phyloP scores from a whole-genome alignment of 2,113 vertebrate species.

The Canis aureus region DNA sequence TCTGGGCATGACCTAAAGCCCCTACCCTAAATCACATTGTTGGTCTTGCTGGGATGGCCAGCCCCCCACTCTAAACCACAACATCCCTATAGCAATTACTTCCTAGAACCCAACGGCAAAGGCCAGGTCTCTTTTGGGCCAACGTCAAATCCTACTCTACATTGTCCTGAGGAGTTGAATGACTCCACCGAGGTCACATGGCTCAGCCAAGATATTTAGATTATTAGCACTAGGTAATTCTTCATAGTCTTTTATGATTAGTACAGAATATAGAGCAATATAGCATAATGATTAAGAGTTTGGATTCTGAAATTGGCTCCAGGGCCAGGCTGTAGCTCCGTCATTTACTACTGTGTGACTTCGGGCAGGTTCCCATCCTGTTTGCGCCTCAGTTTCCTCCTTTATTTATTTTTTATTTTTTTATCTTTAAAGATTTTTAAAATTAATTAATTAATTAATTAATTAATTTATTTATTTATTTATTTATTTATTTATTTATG shows the following conservation, averaged over 20 bases:
- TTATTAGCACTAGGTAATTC: neutral
- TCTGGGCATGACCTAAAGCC: neutral
- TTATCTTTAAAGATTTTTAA: too few species aligned
- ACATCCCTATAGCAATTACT: neutral
- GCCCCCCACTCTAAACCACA: neutral
- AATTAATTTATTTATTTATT: too few species aligned
- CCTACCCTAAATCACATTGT: neutral
- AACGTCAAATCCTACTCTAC: neutral
- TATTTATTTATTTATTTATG: too few species aligned
- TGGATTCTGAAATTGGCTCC: neutral
- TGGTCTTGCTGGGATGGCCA: neutral
- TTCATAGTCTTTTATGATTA: neutral
- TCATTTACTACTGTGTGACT: neutral
- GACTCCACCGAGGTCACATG: neutral
- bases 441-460: too few species aligned
- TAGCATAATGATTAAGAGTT: neutral
- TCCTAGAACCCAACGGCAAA: neutral
- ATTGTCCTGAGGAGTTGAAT: neutral
- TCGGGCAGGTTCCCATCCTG: neutral
- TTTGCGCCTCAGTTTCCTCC: neutral
- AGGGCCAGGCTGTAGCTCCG: neutral
- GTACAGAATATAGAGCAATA: neutral
- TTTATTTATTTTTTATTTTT: neutral
- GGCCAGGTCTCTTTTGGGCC: neutral
- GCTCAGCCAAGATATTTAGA: neutral